Conservation (phyloP, 2,113 vertebrate genomes). For the Clarias magur region DNA sequence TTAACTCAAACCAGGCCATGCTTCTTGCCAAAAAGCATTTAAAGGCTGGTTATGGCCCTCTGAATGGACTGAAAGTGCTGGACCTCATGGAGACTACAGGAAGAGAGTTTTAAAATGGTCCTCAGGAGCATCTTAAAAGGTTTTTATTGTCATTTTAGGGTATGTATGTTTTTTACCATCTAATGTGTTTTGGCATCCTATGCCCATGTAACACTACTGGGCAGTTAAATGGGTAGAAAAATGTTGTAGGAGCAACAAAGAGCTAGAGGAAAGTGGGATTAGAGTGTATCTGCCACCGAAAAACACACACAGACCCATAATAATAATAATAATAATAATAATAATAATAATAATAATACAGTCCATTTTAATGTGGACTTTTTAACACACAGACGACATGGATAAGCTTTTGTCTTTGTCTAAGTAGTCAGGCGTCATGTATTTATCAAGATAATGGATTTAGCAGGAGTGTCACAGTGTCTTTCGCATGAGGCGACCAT, state of each 20-base stretch:
- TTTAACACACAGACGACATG: background rate
- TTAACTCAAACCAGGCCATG: constrained; percentile 70
- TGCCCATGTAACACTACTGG: constrained; percentile 59
- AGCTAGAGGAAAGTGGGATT: constrained; percentile 52
- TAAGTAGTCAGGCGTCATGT: constrained; percentile 12
- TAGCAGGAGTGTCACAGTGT: constrained; percentile 19
- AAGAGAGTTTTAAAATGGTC: constrained; percentile 68
- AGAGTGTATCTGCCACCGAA: constrained; percentile 5
- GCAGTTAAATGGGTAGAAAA: constrained; percentile 66
- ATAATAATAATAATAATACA: background rate
- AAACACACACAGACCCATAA: constrained; percentile 22
- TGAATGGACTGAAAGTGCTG: constrained; percentile 55
- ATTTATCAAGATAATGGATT: constrained; percentile 29
- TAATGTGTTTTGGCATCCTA: constrained; percentile 66
- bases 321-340: background rate
- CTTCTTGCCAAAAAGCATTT: constrained; percentile 45
- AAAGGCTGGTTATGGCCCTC: constrained; percentile 64
- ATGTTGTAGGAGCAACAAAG: constrained; percentile 57
- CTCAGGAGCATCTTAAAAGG: constrained; percentile 71
- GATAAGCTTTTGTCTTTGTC: background rate
- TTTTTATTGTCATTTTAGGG: constrained; percentile 70
- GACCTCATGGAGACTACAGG: constrained; percentile 69
- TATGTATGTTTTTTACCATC: constrained; percentile 54
- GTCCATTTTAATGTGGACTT: background rate
- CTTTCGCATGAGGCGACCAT: constrained; percentile 59